phyloP scores from a whole-genome alignment of 2,797 vertebrate genomes.

The Ciconia nigra region DNA sequence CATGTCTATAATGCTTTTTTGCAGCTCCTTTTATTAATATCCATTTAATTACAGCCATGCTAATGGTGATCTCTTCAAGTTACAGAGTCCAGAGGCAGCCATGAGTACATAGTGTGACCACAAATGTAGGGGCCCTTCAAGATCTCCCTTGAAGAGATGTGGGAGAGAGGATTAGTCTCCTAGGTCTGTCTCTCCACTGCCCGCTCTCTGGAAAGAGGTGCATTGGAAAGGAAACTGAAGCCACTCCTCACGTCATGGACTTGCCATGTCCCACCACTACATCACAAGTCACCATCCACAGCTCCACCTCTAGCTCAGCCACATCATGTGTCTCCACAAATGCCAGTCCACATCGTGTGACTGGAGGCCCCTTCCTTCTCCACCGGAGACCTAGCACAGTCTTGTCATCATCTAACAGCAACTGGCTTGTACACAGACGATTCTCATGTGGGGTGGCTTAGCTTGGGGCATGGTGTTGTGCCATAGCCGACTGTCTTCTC shows the following conservation, averaged over 20 bases:
- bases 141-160: background rate
- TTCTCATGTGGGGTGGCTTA: background rate
- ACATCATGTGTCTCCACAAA: background rate
- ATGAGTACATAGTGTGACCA: background rate
- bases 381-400: too few relatives aligned
- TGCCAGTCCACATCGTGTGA: fast-evolving
- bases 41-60: background rate
- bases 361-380: background rate
- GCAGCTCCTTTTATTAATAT: background rate
- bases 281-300: background rate
- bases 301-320: background rate
- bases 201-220: background rate
- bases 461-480: background rate
- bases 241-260: background rate
- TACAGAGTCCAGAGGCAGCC: background rate
- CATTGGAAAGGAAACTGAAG: background rate
- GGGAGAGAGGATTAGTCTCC: background rate
- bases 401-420: background rate
- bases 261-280: background rate
- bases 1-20: background rate
- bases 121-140: background rate
- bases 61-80: background rate
- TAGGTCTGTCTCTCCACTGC: background rate
- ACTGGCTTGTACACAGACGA: background rate
- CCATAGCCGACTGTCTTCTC: background rate